These are phyloP conservation scores for Platyrinchus mystaceus DNA, from an alignment of 2,797 vertebrate genomes.

Conservation along the genomic window DNA sequence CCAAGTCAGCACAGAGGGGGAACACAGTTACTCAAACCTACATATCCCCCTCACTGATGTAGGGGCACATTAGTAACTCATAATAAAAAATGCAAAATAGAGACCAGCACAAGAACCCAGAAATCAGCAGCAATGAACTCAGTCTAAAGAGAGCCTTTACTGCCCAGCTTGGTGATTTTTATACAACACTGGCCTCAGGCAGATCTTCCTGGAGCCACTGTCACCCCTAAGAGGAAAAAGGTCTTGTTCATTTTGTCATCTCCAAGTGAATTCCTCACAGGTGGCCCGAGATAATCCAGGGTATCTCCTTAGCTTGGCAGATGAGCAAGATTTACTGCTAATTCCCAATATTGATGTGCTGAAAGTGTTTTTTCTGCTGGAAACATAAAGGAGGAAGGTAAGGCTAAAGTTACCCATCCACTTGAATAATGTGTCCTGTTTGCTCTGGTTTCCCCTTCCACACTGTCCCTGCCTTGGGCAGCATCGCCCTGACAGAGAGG, in stretches of 20 bases:
- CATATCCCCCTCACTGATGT: neutral
- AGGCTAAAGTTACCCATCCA: neutral
- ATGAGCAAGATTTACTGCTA: neutral
- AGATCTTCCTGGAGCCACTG: neutral
- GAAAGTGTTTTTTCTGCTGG: neutral
- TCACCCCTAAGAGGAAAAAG: neutral
- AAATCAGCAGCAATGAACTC: neutral
- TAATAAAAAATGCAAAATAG: neutral
- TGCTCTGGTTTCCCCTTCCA: neutral
- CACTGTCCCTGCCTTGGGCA: neutral
- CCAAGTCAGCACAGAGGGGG: neutral
- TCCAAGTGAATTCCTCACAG: neutral
- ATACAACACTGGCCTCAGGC: neutral
- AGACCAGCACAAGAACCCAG: neutral
- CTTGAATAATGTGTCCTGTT: neutral
- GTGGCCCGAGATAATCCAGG: neutral
- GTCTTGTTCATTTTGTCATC: neutral
- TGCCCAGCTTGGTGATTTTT: fast-evolving
- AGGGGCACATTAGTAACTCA: neutral
- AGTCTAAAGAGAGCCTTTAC: neutral
- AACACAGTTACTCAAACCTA: neutral
- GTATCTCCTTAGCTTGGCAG: neutral
- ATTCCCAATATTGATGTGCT: neutral
- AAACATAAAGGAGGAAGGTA: neutral
- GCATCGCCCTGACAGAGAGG: neutral